Percentiles rank a stretch among this genome's conserved stretches.
phyloP scores from a whole-genome alignment of 92 coral and sea anemone genomes.

The Montipora capitata region DNA sequence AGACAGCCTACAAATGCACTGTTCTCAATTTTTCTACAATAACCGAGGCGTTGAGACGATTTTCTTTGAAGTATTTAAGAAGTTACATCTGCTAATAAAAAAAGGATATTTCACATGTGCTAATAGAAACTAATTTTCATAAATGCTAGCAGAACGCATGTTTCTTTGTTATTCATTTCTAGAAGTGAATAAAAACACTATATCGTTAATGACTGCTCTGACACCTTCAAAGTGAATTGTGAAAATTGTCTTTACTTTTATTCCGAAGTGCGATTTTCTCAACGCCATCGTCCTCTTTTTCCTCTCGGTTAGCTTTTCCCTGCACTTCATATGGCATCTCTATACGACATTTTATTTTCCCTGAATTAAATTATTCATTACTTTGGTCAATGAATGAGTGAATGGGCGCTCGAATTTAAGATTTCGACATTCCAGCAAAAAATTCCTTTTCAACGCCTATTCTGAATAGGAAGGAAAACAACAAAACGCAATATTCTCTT shows the following conservation, averaged over 20 bases:
- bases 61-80: too few relatives aligned
- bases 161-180: not conserved
- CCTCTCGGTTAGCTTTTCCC: not conserved
- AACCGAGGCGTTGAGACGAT: too few relatives aligned
- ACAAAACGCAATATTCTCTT: not conserved
- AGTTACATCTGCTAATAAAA: not conserved
- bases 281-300: not conserved
- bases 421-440: not conserved
- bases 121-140: not conserved
- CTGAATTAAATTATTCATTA: constrained; percentile 21
- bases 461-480: not conserved
- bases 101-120: not conserved
- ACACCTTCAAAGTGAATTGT: not conserved
- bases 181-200: not conserved
- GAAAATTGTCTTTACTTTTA: not conserved
- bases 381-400: not conserved
- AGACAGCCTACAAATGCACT: too few relatives aligned
- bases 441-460: not conserved
- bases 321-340: not conserved
- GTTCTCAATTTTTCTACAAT: too few relatives aligned
- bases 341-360: not conserved
- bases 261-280: not conserved
- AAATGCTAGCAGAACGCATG: not conserved
- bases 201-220: not conserved
- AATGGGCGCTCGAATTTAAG: not conserved